phyloP scores from a whole-genome alignment of 2,113 vertebrate species.

The Nothoprocta perdicaria region DNA sequence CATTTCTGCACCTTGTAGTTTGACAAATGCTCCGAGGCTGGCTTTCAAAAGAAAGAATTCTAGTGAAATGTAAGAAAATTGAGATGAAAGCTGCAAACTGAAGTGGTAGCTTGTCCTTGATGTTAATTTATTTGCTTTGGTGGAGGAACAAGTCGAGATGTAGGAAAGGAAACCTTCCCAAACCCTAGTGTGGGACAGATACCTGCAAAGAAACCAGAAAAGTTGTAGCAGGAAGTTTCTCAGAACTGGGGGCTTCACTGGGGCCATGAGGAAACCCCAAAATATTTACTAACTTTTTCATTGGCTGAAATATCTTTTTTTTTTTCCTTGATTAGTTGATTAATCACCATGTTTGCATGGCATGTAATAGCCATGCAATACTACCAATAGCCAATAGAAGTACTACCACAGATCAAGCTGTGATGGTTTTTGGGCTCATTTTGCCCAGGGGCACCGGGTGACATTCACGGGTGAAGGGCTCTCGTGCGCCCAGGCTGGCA shows the following conservation, averaged over 20 bases:
- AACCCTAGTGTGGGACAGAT: neutral
- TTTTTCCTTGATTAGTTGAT: neutral
- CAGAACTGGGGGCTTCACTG: neutral
- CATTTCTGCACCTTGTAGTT: neutral
- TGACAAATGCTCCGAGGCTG: neutral
- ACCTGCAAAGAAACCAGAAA: neutral
- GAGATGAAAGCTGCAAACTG: neutral
- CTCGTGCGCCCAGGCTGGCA: accelerated
- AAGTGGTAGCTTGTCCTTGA: neutral
- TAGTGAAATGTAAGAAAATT: neutral
- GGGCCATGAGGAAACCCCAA: neutral
- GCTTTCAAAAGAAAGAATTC: neutral
- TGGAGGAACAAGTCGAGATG: neutral
- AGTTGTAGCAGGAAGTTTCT: neutral
- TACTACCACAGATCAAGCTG: neutral
- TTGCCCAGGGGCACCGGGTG: neutral
- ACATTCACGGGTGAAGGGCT: neutral
- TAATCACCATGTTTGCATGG: neutral
- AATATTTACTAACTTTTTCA: neutral
- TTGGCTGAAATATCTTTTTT: neutral
- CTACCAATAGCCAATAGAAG: too few species aligned
- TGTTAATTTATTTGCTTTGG: neutral
- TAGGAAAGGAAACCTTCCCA: neutral
- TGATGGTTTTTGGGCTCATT: neutral
- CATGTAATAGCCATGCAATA: neutral